Base-by-base conservation (phyloP, 2,797 vertebrate genomes). In the Phoxinus dragarum region DNA sequence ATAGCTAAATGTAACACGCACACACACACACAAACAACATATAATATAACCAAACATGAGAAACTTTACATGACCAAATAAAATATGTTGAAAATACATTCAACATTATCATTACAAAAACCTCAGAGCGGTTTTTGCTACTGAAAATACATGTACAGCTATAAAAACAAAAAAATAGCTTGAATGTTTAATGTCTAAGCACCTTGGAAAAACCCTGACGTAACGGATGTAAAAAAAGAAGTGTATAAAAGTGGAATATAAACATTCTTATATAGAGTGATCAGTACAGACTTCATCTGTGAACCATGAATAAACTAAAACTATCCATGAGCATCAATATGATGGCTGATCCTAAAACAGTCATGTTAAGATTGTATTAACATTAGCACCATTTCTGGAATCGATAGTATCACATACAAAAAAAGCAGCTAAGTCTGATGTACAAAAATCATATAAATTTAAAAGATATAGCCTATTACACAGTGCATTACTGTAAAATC, bases 261-360 rank as follows among this genome's bases (percentile, higher is more conserved):
- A 84, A 67, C 40, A 34, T 54, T 72, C 11, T 44, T 23, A n/a
- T 59, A 59, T 11, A 71, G 7, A 42, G 42, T 34, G 54, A 71
- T 74, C 36, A 23, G 42, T 4, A 79, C 34, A 67, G 72, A 12
- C 17, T 54, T 76, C 3, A 78, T 69, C 64, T 86, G 67, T 54
- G 52, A 19, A 78, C 42, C 80, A 76, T 27, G 38, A 76, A 68
- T 42, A 76, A 59, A 74, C 36, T 1, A 16, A 9, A 78, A n/a
- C 36, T 75, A 77, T 75, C 27, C 21, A 40, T 72, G 72, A 84
- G 75, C 82, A 88, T 85, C 87, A 89, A 86, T 83, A 87, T 89
- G 82, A 90, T 88, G 82, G 78, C 52, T 75, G 59, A 75, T 31
- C 54, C 38, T 69, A 71, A 82, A 76, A 77, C 36, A 27, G 59